Evolutionary conservation across 2,888 invertebrate species (phyloP).

Genomic region (Hirtodrosophila trivittata): DNA sequence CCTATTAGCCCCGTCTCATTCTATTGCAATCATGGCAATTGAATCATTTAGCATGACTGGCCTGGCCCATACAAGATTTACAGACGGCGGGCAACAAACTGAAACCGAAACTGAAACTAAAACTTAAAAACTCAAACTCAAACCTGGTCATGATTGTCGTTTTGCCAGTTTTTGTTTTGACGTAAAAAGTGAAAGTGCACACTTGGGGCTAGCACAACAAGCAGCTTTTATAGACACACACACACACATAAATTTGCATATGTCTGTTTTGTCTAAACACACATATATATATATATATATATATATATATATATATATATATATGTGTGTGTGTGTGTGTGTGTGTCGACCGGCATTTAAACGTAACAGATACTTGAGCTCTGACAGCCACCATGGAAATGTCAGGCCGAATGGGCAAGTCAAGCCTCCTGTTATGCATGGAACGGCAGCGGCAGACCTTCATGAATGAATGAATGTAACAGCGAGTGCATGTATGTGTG

Average conservation of each 20-base stretch:
- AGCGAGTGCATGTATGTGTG: conserved; percentile 10
- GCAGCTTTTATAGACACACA: conserved; percentile 21
- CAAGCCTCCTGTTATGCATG: conserved; percentile 37
- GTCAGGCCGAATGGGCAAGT: conserved; percentile 40
- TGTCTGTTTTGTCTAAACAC: conserved; percentile 7
- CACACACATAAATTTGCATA: conserved; percentile 26
- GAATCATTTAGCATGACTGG: conserved; percentile 34
- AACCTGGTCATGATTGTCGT: conserved; percentile 63
- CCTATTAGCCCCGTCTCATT: not conserved
- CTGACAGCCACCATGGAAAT: conserved; percentile 55
- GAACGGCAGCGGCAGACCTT: conserved; percentile 31
- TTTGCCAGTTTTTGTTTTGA: conserved; percentile 65
- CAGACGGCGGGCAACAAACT: conserved; percentile 3
- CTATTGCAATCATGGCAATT: conserved; percentile 39
- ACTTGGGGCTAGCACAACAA: conserved; percentile 53
- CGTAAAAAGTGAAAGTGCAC: conserved; percentile 76
- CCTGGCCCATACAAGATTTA: conserved; percentile 33
- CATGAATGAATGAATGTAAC: conserved; percentile 47
- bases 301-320: not conserved
- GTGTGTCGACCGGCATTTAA: conserved; percentile 60
- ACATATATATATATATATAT: too few species aligned
- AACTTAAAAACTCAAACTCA: conserved; percentile 30
- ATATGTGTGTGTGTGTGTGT: conserved; percentile 6
- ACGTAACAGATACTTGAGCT: conserved; percentile 70
- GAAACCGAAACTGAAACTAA: conserved; percentile 8